A percentile compares a stretch with the other conserved stretches of the same genome.
Conservation (phyloP, 2,113 vertebrate species). For the Grammomys dolichurus region DNA sequence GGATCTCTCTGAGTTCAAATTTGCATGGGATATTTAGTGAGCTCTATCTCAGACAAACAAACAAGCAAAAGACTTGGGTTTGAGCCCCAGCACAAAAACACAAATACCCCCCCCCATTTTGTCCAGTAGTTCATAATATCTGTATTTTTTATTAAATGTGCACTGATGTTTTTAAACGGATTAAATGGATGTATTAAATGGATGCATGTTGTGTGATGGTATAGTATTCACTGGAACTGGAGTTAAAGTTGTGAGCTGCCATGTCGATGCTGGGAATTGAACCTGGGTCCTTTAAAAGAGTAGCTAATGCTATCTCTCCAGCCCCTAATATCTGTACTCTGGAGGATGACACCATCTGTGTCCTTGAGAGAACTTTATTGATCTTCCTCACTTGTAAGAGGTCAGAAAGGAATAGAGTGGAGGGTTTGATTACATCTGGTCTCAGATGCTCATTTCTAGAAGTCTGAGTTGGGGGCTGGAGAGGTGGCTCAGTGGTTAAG, state of each 20-base stretch:
- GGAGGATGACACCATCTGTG: not conserved
- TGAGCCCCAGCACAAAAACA: not conserved
- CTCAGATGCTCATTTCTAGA: conserved; percentile 44
- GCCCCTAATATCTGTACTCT: not conserved
- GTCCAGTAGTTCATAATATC: not conserved
- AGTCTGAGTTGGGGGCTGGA: not conserved
- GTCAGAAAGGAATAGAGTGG: not conserved
- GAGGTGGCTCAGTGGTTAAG: not conserved
- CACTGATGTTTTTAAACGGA: not conserved
- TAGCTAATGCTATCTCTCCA: not conserved
- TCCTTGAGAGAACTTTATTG: not conserved
- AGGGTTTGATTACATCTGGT: not conserved
- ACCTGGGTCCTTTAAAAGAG: not conserved
- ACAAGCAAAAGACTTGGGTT: not conserved
- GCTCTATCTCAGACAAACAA: not conserved
- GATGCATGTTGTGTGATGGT: not conserved
- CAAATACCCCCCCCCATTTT: not conserved
- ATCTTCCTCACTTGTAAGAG: conserved; percentile 35
- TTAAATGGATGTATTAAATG: too few relatives aligned
- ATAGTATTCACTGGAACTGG: not conserved
- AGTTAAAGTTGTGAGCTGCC: not conserved
- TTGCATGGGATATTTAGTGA: not conserved
- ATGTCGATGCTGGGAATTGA: not conserved
- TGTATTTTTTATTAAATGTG: not conserved
- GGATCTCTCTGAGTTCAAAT: not conserved